phyloP scores from a whole-genome alignment of 2,797 vertebrate genomes.

The Ctenopoma multispine region DNA sequence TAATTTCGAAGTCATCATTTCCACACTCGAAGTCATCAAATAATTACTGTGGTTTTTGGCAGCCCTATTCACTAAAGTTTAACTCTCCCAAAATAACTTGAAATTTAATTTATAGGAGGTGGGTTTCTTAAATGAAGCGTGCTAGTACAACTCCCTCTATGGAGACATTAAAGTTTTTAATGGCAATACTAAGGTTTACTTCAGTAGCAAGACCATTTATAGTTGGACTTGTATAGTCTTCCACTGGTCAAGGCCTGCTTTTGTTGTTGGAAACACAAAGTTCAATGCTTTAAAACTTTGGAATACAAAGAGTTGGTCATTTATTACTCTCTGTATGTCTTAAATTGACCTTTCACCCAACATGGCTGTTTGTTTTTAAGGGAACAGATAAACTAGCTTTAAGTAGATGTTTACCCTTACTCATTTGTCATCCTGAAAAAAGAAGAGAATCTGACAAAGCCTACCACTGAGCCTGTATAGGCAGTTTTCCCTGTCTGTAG shows the following conservation, averaged over 20 bases:
- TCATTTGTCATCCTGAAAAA: too few species aligned
- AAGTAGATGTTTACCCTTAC: background rate
- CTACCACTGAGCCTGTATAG: constrained; percentile 17
- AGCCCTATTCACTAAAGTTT: background rate
- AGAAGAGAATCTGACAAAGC: background rate
- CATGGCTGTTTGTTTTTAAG: constrained; percentile 25
- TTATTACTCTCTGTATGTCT: constrained; percentile 24
- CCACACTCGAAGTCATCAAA: constrained; percentile 20
- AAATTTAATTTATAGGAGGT: constrained; percentile 21
- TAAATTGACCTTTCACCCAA: constrained; percentile 5
- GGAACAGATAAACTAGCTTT: background rate
- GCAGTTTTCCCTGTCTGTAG: constrained; percentile 18
- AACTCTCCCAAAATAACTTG: constrained; percentile 6
- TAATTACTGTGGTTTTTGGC: constrained; percentile 32
- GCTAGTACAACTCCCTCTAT: constrained; percentile 8
- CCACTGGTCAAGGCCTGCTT: constrained; percentile 20
- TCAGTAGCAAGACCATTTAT: constrained; percentile 37
- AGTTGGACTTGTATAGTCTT: background rate
- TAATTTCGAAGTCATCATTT: constrained; percentile 28
- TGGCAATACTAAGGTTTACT: background rate
- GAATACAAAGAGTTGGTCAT: constrained; percentile 34
- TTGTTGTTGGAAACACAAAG: constrained; percentile 15
- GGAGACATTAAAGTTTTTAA: background rate
- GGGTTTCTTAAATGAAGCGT: constrained; percentile 25
- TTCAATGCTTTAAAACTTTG: constrained; percentile 33